Percentiles rank a stretch among this genome's conserved stretches.
Evolutionary conservation across 2,888 invertebrate species (phyloP).

Genomic region (Halictus ligatus): DNA sequence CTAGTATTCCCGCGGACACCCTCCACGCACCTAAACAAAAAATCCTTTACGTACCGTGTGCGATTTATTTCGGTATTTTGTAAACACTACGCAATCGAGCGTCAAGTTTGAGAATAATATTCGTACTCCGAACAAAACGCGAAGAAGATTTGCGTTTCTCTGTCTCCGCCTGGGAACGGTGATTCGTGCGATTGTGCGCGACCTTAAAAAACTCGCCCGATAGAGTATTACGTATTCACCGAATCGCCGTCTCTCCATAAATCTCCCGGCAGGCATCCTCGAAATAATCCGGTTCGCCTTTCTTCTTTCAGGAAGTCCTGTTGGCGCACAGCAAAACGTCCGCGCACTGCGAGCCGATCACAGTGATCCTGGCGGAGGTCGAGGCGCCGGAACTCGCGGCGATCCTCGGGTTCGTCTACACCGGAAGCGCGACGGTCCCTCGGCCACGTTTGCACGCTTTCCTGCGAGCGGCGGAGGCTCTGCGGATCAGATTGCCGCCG

Average conservation of each 20-base stretch:
- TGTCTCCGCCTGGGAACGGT: neutral
- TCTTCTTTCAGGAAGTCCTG: slow-evolving; percentile 78
- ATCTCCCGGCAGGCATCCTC: neutral
- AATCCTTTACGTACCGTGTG: too few species aligned
- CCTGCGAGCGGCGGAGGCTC: slow-evolving; percentile 85
- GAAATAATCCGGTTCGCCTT: neutral
- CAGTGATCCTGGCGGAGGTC: slow-evolving; percentile 88
- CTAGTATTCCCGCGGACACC: too few species aligned
- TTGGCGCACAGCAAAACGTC: slow-evolving; percentile 77
- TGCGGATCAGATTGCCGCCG: slow-evolving; percentile 77
- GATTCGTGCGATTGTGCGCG: neutral
- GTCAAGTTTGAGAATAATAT: too few species aligned
- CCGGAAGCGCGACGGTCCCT: slow-evolving; percentile 88
- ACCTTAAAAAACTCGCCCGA: slow-evolving; percentile 48
- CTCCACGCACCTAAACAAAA: too few species aligned
- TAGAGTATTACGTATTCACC: slow-evolving; percentile 35
- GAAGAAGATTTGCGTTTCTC: too few species aligned
- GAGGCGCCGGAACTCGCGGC: slow-evolving; percentile 87
- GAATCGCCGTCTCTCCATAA: slow-evolving; percentile 24
- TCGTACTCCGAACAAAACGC: too few species aligned
- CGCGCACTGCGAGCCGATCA: slow-evolving; percentile 85
- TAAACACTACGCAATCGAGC: too few species aligned
- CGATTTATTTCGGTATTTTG: too few species aligned
- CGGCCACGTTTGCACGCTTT: slow-evolving; percentile 87
- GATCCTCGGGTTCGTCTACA: slow-evolving; percentile 89